Percentiles rank a stretch among this genome's conserved stretches.
These are phyloP conservation scores for Rafetus swinhoei DNA, from an alignment of 2,113 vertebrate species.

Conservation along the genomic window DNA sequence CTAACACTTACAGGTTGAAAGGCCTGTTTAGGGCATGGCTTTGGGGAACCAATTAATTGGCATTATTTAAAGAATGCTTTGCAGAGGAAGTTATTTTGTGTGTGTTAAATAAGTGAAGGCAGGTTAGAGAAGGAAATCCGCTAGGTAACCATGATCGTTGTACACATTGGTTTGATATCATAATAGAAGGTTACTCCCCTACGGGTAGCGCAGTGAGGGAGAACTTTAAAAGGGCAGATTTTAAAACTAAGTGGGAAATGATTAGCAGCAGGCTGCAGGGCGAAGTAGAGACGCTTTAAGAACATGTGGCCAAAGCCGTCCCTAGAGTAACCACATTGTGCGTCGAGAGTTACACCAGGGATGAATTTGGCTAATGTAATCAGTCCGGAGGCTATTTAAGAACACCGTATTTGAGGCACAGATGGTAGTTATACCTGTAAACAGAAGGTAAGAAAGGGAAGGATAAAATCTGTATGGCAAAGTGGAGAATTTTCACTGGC, in stretches of 20 bases:
- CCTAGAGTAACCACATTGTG: constrained; percentile 43
- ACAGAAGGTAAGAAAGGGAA: constrained; percentile 41
- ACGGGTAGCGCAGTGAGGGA: constrained; percentile 63
- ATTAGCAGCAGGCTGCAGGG: constrained; percentile 72
- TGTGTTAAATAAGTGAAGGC: constrained; percentile 61
- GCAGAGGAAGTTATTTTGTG: constrained; percentile 22
- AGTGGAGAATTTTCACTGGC: not conserved
- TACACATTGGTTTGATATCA: constrained; percentile 73
- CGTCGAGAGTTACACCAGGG: constrained; percentile 28
- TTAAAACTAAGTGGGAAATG: constrained; percentile 64
- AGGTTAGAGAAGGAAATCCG: constrained; percentile 65
- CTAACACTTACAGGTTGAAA: constrained; percentile 14
- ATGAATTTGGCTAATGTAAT: constrained; percentile 62
- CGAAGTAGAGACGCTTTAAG: constrained; percentile 67
- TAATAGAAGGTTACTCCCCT: constrained; percentile 71
- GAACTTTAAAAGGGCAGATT: constrained; percentile 75
- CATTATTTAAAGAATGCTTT: constrained; percentile 62
- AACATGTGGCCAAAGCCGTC: constrained; percentile 53
- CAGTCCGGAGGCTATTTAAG: constrained; percentile 47
- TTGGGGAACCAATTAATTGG: constrained; percentile 48
- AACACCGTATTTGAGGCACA: constrained; percentile 25
- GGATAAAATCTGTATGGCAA: constrained; percentile 4
- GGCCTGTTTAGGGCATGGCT: not conserved
- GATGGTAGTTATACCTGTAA: constrained; percentile 43
- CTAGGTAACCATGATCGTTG: constrained; percentile 66